Evolutionary conservation across 2,888 invertebrate genomes (phyloP).

Genomic region (Apocheima hispidaria): DNA sequence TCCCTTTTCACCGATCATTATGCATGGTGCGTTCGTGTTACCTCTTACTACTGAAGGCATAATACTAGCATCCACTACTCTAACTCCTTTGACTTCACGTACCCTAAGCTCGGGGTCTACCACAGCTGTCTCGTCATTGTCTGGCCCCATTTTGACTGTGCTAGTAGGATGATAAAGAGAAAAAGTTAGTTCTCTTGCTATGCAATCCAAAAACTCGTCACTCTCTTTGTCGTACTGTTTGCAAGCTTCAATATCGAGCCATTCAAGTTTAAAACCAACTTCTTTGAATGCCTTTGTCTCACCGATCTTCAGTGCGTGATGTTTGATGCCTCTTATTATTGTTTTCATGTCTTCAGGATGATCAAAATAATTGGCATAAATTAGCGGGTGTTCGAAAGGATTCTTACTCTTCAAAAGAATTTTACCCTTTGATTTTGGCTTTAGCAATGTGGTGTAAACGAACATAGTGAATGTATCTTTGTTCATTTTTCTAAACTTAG

Average conservation of each 20-base stretch:
- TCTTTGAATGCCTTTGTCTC: constrained; percentile 62
- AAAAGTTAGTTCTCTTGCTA: constrained; percentile 62
- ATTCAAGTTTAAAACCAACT: constrained; percentile 58
- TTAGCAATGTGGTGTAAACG: constrained; percentile 85
- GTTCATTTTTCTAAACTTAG: constrained; percentile 58
- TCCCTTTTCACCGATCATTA: constrained; percentile 89
- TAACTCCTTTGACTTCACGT: constrained; percentile 78
- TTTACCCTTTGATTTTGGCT: constrained; percentile 89
- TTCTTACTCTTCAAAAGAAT: constrained; percentile 88
- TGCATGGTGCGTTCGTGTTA: constrained; percentile 87
- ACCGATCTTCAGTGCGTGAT: constrained; percentile 54
- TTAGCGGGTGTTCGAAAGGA: constrained; percentile 88
- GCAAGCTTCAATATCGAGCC: constrained; percentile 67
- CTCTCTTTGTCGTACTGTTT: constrained; percentile 52
- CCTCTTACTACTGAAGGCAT: constrained; percentile 88
- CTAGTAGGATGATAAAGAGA: constrained; percentile 90
- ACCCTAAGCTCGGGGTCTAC: constrained; percentile 86
- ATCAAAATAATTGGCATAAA: constrained; percentile 87
- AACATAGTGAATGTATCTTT: constrained; percentile 66
- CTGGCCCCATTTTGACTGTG: constrained; percentile 87
- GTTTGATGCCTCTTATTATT: constrained; percentile 57
- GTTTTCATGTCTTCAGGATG: constrained; percentile 81
- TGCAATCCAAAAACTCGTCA: constrained; percentile 62
- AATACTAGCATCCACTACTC: constrained; percentile 89
- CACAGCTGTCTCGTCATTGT: constrained; percentile 74